Percentiles rank a stretch among this genome's conserved stretches.
Conservation (phyloP, 2,797 vertebrate species). For the Danio aesculapii region DNA sequence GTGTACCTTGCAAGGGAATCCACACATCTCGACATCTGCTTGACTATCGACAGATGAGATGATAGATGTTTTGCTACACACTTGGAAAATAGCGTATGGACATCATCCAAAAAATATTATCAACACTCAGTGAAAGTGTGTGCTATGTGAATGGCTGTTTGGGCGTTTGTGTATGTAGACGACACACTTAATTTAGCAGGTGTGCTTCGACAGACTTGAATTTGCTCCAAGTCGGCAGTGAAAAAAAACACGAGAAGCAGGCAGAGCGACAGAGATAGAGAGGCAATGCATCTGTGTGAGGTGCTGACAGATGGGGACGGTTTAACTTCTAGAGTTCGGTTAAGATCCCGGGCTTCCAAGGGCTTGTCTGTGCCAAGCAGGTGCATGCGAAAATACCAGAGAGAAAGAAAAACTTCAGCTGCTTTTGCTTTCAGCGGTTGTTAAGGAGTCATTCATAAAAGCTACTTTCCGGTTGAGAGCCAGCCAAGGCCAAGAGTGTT, state of each 20-base stretch:
- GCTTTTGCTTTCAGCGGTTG: slow-evolving; percentile 2
- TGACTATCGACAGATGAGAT: slow-evolving; percentile 22
- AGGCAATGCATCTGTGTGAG: slow-evolving; percentile 79
- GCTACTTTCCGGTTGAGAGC: slow-evolving; percentile 12
- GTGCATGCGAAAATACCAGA: slow-evolving; percentile 75
- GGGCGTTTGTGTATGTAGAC: slow-evolving; percentile 65
- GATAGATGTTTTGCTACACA: slow-evolving; percentile 38
- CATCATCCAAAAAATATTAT: slow-evolving; percentile 48
- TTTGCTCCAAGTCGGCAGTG: slow-evolving; percentile 78
- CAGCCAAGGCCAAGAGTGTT: slow-evolving; percentile 52
- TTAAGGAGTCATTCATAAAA: slow-evolving; percentile 45
- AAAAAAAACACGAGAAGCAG: slow-evolving; percentile 62
- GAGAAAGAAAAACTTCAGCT: slow-evolving; percentile 42
- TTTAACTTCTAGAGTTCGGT: slow-evolving; percentile 86
- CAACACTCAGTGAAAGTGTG: slow-evolving; percentile 52
- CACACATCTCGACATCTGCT: slow-evolving; percentile 46
- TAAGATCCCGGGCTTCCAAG: slow-evolving; percentile 81
- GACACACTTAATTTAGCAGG: slow-evolving; percentile 82
- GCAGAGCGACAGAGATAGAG: slow-evolving; percentile 68
- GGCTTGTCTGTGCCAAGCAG: slow-evolving; percentile 80
- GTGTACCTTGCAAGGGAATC: slow-evolving; percentile 16
- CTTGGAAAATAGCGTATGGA: slow-evolving; percentile 37
- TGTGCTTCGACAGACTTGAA: slow-evolving; percentile 84
- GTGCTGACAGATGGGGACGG: slow-evolving; percentile 84
- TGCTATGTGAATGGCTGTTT: slow-evolving; percentile 38